Evolutionary conservation across 2,113 vertebrate genomes (phyloP), one percentile per base, ranked within the genome.

Genomic region (Calyptommatus sinebrachiatus): DNA sequence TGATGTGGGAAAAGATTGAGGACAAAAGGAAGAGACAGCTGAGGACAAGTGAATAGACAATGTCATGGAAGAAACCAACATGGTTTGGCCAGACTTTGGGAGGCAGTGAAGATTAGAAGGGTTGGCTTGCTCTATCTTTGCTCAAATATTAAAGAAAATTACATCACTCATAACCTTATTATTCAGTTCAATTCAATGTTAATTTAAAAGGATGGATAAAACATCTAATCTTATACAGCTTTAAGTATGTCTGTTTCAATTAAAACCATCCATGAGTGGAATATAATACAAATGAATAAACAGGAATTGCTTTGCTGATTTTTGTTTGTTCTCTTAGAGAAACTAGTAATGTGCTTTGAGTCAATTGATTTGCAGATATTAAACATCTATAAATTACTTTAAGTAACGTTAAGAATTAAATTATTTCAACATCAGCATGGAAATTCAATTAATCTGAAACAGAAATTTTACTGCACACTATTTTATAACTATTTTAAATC

Each of bases 381-480:
- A 82, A 82, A 80, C 3, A 57, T 7, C 45, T 78, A 78, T 45
- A 65, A 72, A 83, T 70, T 82, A 5, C 3, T 81, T 74, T 67
- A 79, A 71, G 0, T 80, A 73, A 60, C 46, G 18, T 79, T 73
- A 73, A 83, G 22, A 62, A 45, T 75, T 70, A 10, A 70, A 65
- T 80, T 80, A 83, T 79, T 81, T 87, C 46, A 75, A 76, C 53
- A 79, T 77, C 79, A 35, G 11, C 3, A 75, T 67, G n/a, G 41
- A 1, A 87, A 78, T 79, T 79, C n/a, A 60, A 82, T 77, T 75
- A 81, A 71, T 8, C 45, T 77, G 73, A 60, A 1, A 0, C 2
- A 69, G 12, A 41, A 66, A n/a, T 3, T 7, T 45, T 82, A 20
- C 57, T 61, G 26, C 0, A 0, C 7, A 22, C 12, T 48, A 65